Evolutionary conservation across 2,797 vertebrate genomes (phyloP).

Genomic region (Urocyon cinereoargenteus): DNA sequence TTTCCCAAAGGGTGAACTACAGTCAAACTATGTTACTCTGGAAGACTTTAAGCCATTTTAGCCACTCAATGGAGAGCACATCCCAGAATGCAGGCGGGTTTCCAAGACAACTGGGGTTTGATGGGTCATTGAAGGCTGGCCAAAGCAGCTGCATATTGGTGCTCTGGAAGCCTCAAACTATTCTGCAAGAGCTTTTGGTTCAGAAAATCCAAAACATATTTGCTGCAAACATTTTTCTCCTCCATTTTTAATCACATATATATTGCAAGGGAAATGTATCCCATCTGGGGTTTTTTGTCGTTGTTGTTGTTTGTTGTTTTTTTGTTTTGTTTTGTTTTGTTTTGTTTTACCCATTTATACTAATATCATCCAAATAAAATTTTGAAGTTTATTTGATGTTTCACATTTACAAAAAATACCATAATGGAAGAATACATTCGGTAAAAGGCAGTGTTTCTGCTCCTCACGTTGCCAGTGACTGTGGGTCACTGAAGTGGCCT

Average conservation of each 20-base stretch:
- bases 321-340: not conserved
- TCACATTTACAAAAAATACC: not conserved
- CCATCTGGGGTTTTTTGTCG: constrained; percentile 61
- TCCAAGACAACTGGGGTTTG: constrained; percentile 81
- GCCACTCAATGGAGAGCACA: constrained; percentile 60
- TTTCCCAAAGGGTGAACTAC: constrained; percentile 55
- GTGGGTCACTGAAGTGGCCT: not conserved
- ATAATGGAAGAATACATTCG: not conserved
- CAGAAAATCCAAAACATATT: constrained; percentile 83
- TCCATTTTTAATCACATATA: constrained; percentile 78
- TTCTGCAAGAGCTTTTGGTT: constrained; percentile 74
- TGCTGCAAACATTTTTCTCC: constrained; percentile 75
- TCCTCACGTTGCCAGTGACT: not conserved
- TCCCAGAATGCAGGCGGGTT: constrained; percentile 72
- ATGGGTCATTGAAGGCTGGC: constrained; percentile 80
- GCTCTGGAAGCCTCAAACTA: constrained; percentile 65
- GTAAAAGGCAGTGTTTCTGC: constrained; percentile 6
- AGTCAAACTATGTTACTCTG: constrained; percentile 70
- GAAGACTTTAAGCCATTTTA: constrained; percentile 75
- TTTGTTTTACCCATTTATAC: constrained; percentile 68
- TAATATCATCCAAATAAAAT: constrained; percentile 67
- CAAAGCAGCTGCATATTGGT: constrained; percentile 73
- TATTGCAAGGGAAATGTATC: constrained; percentile 79
- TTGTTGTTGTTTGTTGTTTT: no score
- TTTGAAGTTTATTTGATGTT: constrained; percentile 72